Conservation (phyloP, 2,888 invertebrate genomes). For the Chloroclysta siterata region DNA sequence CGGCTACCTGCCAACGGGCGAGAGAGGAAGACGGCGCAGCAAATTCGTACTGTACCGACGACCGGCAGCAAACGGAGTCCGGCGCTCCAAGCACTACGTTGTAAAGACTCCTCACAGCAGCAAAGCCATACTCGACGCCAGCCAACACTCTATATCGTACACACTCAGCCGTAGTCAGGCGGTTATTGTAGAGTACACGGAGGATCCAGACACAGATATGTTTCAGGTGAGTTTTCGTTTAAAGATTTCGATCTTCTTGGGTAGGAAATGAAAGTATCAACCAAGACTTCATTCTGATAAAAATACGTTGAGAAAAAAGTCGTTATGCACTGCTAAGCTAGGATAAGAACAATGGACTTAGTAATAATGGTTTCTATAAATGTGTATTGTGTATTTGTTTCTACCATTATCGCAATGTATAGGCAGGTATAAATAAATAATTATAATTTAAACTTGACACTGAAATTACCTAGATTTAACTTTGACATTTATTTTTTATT, state of each 20-base stretch:
- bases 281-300: background rate
- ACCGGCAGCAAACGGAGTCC: slow-evolving; percentile 95
- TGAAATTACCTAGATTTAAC: too few species aligned
- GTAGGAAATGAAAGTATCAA: background rate
- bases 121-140: slow-evolving; percentile 96
- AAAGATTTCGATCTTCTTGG: background rate
- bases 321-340: background rate
- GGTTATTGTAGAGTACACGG: slow-evolving; percentile 98
- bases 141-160: slow-evolving; percentile 98
- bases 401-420: background rate
- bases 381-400: background rate
- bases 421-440: too few species aligned
- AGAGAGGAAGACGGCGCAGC: slow-evolving; percentile 96
- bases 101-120: slow-evolving; percentile 98
- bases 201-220: slow-evolving; percentile 98
- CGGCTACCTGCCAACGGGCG: slow-evolving; percentile 96
- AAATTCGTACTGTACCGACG: slow-evolving; percentile 96
- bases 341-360: background rate
- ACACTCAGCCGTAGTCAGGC: slow-evolving; percentile 98
- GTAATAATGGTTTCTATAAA: background rate
- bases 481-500: too few species aligned
- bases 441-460: too few species aligned
- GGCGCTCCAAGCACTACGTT: slow-evolving; percentile 97
- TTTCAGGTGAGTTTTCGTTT: slow-evolving; percentile 91
- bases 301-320: background rate